These are phyloP conservation scores for Aphelenchoides bicaudatus DNA, from an alignment of 2,888 invertebrate genomes.

Conservation along the genomic window DNA sequence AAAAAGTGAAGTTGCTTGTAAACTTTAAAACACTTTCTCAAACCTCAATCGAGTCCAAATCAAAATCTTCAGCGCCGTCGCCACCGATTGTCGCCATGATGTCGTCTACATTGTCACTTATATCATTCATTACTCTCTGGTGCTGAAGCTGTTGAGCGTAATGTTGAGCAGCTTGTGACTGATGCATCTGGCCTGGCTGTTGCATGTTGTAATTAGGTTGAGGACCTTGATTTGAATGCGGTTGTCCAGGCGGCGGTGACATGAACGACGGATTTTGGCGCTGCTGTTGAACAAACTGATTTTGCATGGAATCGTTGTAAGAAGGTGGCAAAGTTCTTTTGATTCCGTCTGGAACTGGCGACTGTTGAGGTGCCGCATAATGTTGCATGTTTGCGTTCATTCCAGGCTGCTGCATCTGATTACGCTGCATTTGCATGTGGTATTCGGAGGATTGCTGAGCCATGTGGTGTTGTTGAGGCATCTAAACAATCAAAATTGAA, in stretches of 20 bases:
- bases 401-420: neutral
- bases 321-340: neutral
- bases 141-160: neutral
- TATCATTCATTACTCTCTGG: neutral
- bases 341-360: conserved; percentile 8
- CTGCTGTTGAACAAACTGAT: too few relatives aligned
- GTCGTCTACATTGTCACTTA: conserved; percentile 17
- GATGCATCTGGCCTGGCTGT: neutral
- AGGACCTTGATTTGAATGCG: too few relatives aligned
- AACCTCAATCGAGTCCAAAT: conserved; percentile 30
- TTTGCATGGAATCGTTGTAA: conserved; percentile 11
- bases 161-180: conserved; percentile 5
- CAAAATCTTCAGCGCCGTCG: conserved; percentile 23
- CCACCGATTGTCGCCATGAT: conserved; percentile 10
- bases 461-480: conserved; percentile 16
- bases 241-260: conserved; percentile 6
- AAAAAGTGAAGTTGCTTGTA: too few relatives aligned
- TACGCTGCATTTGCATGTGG: neutral
- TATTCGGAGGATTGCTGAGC: neutral
- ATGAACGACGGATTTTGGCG: neutral
- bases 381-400: neutral
- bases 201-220: conserved; percentile 9
- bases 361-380: neutral
- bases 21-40: too few relatives aligned
- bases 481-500: conserved; percentile 4